phyloP scores from a whole-genome alignment of 2,888 invertebrate species.

The Tachina grossa region DNA sequence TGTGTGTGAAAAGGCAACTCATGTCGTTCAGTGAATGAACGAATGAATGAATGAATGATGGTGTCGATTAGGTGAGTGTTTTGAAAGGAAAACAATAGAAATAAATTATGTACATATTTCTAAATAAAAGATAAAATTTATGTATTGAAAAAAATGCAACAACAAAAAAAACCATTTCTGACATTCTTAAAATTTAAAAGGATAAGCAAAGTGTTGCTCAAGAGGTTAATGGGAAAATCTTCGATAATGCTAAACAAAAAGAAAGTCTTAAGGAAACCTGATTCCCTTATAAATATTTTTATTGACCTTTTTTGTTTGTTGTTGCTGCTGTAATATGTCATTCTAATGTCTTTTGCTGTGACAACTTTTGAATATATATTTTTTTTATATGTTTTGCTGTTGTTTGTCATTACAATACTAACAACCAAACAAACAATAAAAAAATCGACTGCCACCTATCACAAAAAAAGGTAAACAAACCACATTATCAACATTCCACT shows the following conservation, averaged over 20 bases:
- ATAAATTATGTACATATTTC: neutral
- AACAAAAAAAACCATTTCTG: neutral
- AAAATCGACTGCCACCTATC: neutral
- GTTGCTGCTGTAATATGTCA: constrained; percentile 18
- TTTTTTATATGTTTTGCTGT: neutral
- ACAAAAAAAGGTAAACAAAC: constrained; percentile 48
- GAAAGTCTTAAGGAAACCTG: constrained; percentile 31
- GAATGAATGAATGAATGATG: too few species aligned
- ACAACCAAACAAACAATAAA: neutral
- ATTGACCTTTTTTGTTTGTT: constrained; percentile 34
- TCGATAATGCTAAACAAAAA: neutral
- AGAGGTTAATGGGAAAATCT: neutral
- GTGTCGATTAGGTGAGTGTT: constrained; percentile 3
- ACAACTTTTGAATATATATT: constrained; percentile 14
- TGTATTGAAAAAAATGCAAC: neutral
- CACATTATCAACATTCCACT: neutral
- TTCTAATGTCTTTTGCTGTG: constrained; percentile 3
- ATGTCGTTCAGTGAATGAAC: neutral
- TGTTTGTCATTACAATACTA: neutral
- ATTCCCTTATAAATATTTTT: constrained; percentile 28
- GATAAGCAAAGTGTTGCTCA: neutral
- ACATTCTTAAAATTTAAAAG: constrained; percentile 8
- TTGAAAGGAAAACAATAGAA: neutral
- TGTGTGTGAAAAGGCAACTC: constrained; percentile 44
- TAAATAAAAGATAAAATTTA: constrained; percentile 18